These are phyloP conservation scores for Ectemnius cavifrons DNA, from an alignment of 2,888 invertebrate species.

Conservation along the genomic window DNA sequence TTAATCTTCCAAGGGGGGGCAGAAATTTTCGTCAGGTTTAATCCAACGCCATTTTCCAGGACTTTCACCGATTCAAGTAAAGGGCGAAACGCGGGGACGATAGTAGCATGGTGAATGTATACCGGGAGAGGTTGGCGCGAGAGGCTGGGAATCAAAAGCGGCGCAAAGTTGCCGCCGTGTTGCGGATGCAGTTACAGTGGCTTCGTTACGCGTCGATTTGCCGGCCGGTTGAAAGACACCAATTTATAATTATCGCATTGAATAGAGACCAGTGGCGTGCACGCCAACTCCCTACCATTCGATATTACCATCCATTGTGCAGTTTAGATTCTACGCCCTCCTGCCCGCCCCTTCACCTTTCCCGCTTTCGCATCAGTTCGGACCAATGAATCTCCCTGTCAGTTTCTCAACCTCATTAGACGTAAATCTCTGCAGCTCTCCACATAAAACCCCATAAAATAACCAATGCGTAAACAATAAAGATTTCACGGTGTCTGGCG, in stretches of 20 bases:
- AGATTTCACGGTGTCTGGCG: not conserved
- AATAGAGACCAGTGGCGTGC: slow-evolving; percentile 59
- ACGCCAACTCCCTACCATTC: slow-evolving; percentile 66
- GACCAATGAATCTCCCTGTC: not conserved
- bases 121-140: slow-evolving; percentile 1
- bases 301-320: slow-evolving; percentile 73
- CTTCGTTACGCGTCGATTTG: slow-evolving; percentile 74
- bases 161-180: slow-evolving; percentile 51
- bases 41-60: not conserved
- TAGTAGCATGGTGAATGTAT: not conserved
- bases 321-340: slow-evolving; percentile 65
- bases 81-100: too few species aligned
- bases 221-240: slow-evolving; percentile 69
- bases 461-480: not conserved
- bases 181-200: slow-evolving; percentile 78
- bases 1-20: too few species aligned
- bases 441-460: not conserved
- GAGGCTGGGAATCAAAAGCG: slow-evolving; percentile 42
- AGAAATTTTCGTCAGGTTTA: slow-evolving; percentile 27
- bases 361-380: not conserved
- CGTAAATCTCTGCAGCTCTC: slow-evolving; percentile 42
- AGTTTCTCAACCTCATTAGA: slow-evolving; percentile 34
- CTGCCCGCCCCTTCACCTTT: not conserved
- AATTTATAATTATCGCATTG: slow-evolving; percentile 74
- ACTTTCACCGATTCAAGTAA: too few species aligned